Evolutionary conservation across 1,140 invertebrate species (phyloP).

Genomic region (Tetramorium alpestre): DNA sequence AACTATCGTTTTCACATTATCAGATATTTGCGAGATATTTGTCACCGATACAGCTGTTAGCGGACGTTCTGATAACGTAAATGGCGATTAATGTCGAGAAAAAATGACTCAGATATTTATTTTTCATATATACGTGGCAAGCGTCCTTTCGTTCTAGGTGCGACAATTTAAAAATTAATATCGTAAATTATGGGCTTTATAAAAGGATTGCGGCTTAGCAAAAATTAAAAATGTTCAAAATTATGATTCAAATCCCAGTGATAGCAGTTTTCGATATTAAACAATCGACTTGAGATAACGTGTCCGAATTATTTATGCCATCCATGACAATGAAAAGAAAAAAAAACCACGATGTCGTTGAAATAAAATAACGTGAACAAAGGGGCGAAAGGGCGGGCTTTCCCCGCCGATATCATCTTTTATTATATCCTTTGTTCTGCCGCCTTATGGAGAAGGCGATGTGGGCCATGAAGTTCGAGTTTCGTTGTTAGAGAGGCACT

Average conservation of each 20-base stretch:
- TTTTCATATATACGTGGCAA: background rate
- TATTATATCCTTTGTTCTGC: conserved; percentile 27
- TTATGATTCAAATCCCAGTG: background rate
- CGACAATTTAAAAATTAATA: background rate
- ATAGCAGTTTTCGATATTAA: conserved; percentile 14
- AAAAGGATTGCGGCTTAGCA: background rate
- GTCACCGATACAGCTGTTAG: background rate
- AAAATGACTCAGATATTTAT: conserved; percentile 27
- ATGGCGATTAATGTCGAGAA: background rate
- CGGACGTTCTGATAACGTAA: background rate
- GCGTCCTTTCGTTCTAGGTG: background rate
- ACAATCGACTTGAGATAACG: conserved; percentile 2
- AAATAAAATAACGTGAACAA: background rate
- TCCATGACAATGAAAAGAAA: background rate
- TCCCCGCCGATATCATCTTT: background rate
- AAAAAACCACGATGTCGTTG: background rate
- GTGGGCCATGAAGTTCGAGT: conserved; percentile 31
- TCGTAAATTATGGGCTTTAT: background rate
- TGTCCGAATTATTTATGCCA: background rate
- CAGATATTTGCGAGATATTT: background rate
- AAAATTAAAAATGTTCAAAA: background rate
- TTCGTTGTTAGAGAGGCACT: conserved; percentile 28
- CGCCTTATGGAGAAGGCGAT: background rate
- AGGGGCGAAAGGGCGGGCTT: background rate
- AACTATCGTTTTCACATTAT: background rate